Base-by-base conservation (phyloP, 2,797 vertebrate genomes). In the Microctenopoma stevenorrisi region DNA sequence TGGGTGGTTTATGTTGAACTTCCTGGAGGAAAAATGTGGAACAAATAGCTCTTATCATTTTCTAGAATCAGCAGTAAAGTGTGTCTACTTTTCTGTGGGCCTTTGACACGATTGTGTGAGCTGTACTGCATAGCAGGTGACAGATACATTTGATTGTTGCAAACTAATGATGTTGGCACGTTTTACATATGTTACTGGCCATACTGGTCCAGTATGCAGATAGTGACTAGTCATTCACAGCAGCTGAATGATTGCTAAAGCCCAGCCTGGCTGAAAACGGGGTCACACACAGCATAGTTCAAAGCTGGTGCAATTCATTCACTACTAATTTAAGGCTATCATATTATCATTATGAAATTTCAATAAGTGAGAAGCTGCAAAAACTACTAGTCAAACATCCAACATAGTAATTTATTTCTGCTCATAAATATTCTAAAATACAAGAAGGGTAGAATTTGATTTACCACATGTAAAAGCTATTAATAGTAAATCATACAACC, bases 151-250 rank as follows among this genome's bases (percentile, higher is more conserved):
- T 61, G 28, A 50, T 76, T 54, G 25, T 28, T 52, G 40, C 35
- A 59, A 70, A 50, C 35, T 33, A 1, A 46, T 74, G 58, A 42
- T 18, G 53, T 49, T 26, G 37, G 44, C n/a, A 49, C 38, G 52
- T 53, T 63, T 38, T 18, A 7, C n/a, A 33, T 10, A 14, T 51
- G 28, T 77, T 66, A 14, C 52, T 28, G 56, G 52, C 37, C 22
- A 15, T 49, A 18, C n/a, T 18, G 42, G 48, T 42, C 22, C 37
- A 55, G 50, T 13, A 28, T 59, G 43, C 53, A 65, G 55, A 16
- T 63, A 64, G 5, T 11, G 4, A 22, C 22, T 72, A 18, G 47
- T 71, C 25, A 26, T n/a, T 22, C 26, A 64, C 40, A 72, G 22
- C 43, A 63, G 30, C 28, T 62, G 26, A 74, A 42, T 28, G 48